These are phyloP conservation scores for Cremastinae sp. DNA, from an alignment of 2,888 invertebrate genomes.

Conservation along the genomic window DNA sequence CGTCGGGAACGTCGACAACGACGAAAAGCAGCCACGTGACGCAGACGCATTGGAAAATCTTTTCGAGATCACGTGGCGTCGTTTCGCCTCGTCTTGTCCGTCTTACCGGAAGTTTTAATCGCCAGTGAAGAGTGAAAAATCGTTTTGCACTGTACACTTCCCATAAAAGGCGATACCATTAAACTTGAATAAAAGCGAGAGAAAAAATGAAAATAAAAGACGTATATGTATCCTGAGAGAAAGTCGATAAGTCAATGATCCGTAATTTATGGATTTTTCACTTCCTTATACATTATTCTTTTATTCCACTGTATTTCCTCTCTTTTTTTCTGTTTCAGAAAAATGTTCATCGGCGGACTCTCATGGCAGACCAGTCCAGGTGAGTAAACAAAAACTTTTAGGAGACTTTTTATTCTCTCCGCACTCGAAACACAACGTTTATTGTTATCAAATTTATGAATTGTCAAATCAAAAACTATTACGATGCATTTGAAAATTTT, in stretches of 20 bases:
- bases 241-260: no score
- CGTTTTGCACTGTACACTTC: no score
- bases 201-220: no score
- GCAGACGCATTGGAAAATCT: slow-evolving; percentile 54
- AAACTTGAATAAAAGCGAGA: no score
- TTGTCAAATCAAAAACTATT: no score
- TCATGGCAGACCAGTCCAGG: slow-evolving; percentile 99
- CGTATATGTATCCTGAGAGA: no score
- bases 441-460: no score
- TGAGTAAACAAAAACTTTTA: slow-evolving; percentile 81
- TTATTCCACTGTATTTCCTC: slow-evolving; percentile 77
- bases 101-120: slow-evolving; percentile 12
- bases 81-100: slow-evolving; percentile 43
- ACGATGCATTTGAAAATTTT: no score
- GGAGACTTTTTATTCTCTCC: not conserved
- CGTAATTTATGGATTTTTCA: no score
- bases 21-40: slow-evolving; percentile 59
- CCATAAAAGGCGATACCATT: no score
- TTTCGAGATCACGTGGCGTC: slow-evolving; percentile 62
- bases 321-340: slow-evolving; percentile 93
- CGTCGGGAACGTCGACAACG: slow-evolving; percentile 17
- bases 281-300: no score
- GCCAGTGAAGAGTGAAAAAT: not conserved
- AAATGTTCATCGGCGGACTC: slow-evolving; percentile 99
- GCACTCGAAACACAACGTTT: no score